phyloP scores from a whole-genome alignment of 2,888 invertebrate genomes.

The Ochropacha duplaris region DNA sequence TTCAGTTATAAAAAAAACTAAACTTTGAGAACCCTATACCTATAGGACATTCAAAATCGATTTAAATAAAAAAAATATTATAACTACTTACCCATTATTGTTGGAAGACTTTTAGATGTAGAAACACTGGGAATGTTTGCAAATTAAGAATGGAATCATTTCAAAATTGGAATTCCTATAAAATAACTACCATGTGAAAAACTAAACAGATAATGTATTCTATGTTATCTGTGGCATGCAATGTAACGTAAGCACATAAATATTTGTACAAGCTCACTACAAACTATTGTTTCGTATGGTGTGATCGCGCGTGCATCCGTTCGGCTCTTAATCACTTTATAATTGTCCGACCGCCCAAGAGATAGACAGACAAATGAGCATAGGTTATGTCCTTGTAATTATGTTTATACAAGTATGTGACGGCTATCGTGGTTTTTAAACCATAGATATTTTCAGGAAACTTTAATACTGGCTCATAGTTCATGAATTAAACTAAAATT shows the following conservation, averaged over 20 bases:
- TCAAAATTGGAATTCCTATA: constrained; percentile 2
- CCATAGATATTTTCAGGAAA: too few species aligned
- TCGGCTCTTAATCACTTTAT: constrained; percentile 51
- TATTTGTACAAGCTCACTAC: constrained; percentile 14
- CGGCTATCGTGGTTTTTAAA: not conserved
- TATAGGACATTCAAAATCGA: too few species aligned
- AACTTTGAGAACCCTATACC: too few species aligned
- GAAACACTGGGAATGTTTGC: too few species aligned
- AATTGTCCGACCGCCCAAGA: constrained; percentile 40
- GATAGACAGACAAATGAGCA: constrained; percentile 31
- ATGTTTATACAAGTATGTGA: constrained; percentile 16
- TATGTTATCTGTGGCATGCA: not conserved
- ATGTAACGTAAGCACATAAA: constrained; percentile 25
- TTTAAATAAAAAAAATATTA: too few species aligned
- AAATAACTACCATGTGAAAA: constrained; percentile 23
- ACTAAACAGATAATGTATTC: too few species aligned
- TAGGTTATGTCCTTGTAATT: constrained; percentile 27
- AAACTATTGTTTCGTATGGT: constrained; percentile 13
- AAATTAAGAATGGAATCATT: constrained; percentile 5
- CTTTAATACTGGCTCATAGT: too few species aligned
- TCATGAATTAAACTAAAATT: too few species aligned
- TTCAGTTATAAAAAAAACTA: too few species aligned
- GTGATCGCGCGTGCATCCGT: constrained; percentile 27
- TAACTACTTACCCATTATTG: too few species aligned
- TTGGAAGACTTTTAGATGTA: too few species aligned